A percentile compares a stretch with the other conserved stretches of the same genome.
These are phyloP conservation scores for Helogale parvula DNA, from an alignment of 2,113 vertebrate species.

Conservation along the genomic window DNA sequence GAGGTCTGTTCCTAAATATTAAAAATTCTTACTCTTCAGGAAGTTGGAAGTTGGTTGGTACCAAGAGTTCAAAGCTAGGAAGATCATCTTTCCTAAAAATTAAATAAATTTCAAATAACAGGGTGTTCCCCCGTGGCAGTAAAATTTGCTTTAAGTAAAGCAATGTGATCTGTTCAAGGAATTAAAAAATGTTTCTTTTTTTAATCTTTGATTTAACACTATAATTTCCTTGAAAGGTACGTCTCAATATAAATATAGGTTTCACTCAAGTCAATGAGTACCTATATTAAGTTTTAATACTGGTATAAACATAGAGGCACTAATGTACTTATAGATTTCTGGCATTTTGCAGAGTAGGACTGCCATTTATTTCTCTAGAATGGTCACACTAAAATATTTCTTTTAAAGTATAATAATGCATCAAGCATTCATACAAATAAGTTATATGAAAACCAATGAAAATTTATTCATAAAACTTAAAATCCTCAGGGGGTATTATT, in stretches of 20 bases:
- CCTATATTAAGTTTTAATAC: background rate
- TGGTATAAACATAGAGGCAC: background rate
- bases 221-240: background rate
- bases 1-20: background rate
- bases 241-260: background rate
- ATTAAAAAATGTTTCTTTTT: background rate
- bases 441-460: slow-evolving; percentile 33
- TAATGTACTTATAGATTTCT: slow-evolving; percentile 18
- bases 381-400: background rate
- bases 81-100: background rate
- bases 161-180: background rate
- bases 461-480: slow-evolving; percentile 43
- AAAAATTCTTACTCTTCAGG: background rate
- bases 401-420: slow-evolving; percentile 1
- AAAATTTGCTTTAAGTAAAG: slow-evolving; percentile 38
- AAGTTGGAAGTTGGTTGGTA: background rate
- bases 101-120: background rate
- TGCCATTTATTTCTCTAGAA: background rate
- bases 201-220: slow-evolving; percentile 35
- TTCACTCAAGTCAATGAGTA: background rate
- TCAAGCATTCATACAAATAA: slow-evolving; percentile 52
- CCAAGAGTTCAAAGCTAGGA: background rate
- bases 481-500: background rate
- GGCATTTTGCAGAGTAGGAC: background rate
- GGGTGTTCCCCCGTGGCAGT: background rate